These are phyloP conservation scores for Epizoanthus ramosus DNA, from an alignment of 92 coral and sea anemone species.

Conservation along the genomic window DNA sequence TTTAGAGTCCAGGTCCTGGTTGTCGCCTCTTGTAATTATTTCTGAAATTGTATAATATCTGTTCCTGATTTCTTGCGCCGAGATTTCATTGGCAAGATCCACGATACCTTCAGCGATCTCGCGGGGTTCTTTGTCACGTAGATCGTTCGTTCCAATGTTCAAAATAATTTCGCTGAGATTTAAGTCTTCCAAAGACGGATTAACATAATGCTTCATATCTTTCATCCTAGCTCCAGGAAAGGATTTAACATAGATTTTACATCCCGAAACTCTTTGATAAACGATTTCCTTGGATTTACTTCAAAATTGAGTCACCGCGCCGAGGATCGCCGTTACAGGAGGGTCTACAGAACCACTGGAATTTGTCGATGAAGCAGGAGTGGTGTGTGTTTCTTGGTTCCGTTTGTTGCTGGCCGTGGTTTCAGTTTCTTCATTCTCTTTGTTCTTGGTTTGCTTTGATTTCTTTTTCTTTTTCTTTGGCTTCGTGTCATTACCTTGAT, in stretches of 20 bases:
- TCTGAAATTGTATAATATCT: conserved; percentile 24
- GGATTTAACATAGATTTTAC: conserved; percentile 12
- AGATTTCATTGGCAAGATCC: conserved; percentile 31
- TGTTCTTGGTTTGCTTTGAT: too few relatives aligned
- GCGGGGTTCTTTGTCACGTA: conserved; percentile 27
- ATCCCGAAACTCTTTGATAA: conserved; percentile 7
- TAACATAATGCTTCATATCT: conserved; percentile 28
- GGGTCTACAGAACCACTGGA: background rate
- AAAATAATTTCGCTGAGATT: conserved; percentile 36
- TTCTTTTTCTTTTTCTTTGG: too few relatives aligned
- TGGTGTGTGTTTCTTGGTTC: too few relatives aligned
- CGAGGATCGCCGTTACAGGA: conserved; percentile 17
- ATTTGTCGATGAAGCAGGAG: too few relatives aligned
- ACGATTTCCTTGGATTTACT: conserved; percentile 16
- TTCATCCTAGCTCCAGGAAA: conserved; percentile 33
- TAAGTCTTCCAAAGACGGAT: conserved; percentile 15
- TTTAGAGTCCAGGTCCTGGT: conserved; percentile 1
- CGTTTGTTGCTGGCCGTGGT: too few relatives aligned
- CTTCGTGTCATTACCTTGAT: too few relatives aligned
- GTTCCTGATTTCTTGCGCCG: conserved; percentile 1
- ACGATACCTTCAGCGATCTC: conserved; percentile 21
- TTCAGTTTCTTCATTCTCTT: too few relatives aligned
- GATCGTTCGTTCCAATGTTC: conserved; percentile 34
- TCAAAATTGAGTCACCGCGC: conserved; percentile 40
- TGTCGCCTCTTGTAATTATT: conserved; percentile 33